Evolutionary conservation across 2,888 invertebrate genomes (phyloP).

Genomic region (Athalia circularis): DNA sequence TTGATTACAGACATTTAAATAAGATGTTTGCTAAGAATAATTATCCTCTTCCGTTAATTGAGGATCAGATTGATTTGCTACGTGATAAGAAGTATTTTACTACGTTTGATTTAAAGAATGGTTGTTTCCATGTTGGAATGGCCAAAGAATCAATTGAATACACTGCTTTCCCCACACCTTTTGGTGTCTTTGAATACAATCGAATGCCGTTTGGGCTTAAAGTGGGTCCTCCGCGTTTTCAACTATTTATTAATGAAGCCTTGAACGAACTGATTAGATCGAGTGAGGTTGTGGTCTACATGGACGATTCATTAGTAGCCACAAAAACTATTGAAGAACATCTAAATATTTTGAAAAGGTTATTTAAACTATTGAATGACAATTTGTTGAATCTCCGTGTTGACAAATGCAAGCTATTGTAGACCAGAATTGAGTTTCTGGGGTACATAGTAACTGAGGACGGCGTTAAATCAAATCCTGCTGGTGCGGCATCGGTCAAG

Average conservation of each 20-base stretch:
- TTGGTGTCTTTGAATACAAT: no score
- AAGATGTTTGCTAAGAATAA: no score
- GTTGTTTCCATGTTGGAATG: no score
- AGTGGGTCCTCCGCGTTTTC: no score
- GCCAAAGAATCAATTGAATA: no score
- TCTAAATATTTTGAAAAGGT: slow-evolving; percentile 43
- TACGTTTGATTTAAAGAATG: no score
- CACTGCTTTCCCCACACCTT: no score
- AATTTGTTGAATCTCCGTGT: slow-evolving; percentile 49
- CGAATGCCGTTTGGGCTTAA: no score
- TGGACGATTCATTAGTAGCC: slow-evolving; percentile 50
- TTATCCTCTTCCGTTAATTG: no score
- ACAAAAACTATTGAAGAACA: slow-evolving; percentile 48
- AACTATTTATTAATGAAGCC: slow-evolving; percentile 8
- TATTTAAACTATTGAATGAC: slow-evolving; percentile 43
- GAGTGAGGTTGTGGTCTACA: slow-evolving; percentile 48
- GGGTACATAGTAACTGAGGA: slow-evolving; percentile 54
- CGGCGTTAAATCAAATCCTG: slow-evolving; percentile 52
- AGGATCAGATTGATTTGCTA: no score
- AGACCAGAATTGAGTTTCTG: slow-evolving; percentile 53
- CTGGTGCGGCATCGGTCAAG: slow-evolving; percentile 53
- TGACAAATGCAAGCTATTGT: slow-evolving; percentile 55
- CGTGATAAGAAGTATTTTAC: no score
- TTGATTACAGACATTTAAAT: no score
- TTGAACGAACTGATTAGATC: slow-evolving; percentile 40